These are phyloP conservation scores for Tapirus indicus DNA, from an alignment of 2,797 vertebrate genomes.

Conservation along the genomic window DNA sequence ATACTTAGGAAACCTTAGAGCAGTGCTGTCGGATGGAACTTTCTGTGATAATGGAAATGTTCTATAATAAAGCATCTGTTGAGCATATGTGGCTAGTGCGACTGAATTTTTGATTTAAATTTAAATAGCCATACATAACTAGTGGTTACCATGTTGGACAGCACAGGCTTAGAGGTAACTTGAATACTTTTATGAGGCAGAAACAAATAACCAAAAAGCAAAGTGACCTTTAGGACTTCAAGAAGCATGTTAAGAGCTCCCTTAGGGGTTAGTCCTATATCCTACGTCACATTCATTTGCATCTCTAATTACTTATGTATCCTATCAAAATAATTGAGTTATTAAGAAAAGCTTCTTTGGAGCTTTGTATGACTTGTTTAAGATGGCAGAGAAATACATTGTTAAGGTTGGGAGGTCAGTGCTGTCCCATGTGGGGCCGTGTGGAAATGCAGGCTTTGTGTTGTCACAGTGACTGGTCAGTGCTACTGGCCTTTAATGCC, in stretches of 20 bases:
- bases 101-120: conserved; percentile 17
- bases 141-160: not conserved
- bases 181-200: not conserved
- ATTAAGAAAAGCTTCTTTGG: not conserved
- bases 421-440: not conserved
- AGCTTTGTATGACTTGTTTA: not conserved
- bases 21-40: not conserved
- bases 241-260: not conserved
- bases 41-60: not conserved
- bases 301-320: conserved; percentile 17
- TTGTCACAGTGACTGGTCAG: not conserved
- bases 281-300: not conserved
- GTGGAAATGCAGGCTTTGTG: conserved; percentile 32
- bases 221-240: not conserved
- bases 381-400: not conserved
- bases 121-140: not conserved
- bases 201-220: conserved; percentile 16
- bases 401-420: not conserved
- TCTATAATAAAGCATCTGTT: not conserved
- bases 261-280: not conserved
- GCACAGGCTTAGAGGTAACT: not conserved
- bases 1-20: not conserved
- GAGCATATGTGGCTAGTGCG: not conserved
- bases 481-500: not conserved
- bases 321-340: not conserved